Conservation (phyloP, 2,797 vertebrate genomes). For the Sarcoramphus papa region DNA sequence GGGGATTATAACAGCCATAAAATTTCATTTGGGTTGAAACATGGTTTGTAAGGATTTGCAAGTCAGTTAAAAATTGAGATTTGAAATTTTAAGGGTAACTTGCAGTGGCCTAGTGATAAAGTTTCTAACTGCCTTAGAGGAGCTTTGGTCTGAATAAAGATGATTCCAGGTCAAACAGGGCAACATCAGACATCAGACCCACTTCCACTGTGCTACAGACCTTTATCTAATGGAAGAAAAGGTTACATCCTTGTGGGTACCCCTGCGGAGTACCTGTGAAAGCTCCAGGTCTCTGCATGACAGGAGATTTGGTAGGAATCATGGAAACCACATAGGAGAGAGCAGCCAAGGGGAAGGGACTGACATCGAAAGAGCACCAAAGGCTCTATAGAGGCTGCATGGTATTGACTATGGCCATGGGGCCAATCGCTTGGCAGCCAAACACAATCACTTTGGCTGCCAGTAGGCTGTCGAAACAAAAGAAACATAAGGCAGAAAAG, state of each 20-base stretch:
- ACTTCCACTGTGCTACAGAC: not conserved
- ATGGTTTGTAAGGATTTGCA: not conserved
- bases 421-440: not conserved
- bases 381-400: not conserved
- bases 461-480: not conserved
- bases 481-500: not conserved
- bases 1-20: conserved; percentile 16
- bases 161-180: not conserved
- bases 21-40: conserved; percentile 20
- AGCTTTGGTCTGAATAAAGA: not conserved
- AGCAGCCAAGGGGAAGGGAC: not conserved
- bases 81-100: not conserved
- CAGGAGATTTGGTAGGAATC: not conserved
- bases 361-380: fast-evolving
- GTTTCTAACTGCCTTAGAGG: not conserved
- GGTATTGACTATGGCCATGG: not conserved
- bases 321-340: fast-evolving
- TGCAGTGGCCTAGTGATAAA: not conserved
- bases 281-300: not conserved
- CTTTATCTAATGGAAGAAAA: not conserved
- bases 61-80: conserved; percentile 8
- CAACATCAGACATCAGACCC: not conserved
- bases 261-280: fast-evolving
- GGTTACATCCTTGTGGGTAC: fast-evolving
- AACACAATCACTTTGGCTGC: not conserved